phyloP scores from a whole-genome alignment of 1,140 invertebrate species.

The Wasmannia auropunctata region DNA sequence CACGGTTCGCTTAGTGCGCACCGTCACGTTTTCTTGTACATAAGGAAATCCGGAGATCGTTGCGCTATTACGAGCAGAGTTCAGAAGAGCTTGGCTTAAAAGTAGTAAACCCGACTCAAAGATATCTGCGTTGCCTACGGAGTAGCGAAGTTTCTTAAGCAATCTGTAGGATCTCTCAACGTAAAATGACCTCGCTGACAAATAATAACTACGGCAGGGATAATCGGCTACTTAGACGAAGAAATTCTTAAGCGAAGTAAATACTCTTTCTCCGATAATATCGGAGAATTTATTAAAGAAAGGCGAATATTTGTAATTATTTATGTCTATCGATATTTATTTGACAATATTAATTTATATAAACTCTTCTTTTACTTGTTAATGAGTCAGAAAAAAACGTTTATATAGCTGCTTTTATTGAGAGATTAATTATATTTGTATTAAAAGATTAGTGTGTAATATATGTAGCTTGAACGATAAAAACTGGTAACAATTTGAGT shows the following conservation, averaged over 20 bases:
- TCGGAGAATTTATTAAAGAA: not conserved
- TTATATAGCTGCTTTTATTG: too few relatives aligned
- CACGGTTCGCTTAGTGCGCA: not conserved
- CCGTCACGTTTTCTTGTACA: not conserved
- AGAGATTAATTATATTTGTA: too few relatives aligned
- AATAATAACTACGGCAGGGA: not conserved
- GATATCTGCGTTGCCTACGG: not conserved
- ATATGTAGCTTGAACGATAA: too few relatives aligned
- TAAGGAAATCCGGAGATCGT: slow-evolving; percentile 35
- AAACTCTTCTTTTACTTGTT: not conserved
- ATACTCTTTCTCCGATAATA: not conserved
- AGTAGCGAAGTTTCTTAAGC: not conserved
- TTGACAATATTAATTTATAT: not conserved
- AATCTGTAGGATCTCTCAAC: not conserved
- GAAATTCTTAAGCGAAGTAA: not conserved
- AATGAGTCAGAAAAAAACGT: too few relatives aligned
- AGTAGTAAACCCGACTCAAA: slow-evolving; percentile 1
- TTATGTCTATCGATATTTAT: not conserved
- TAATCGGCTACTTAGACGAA: not conserved
- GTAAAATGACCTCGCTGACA: slow-evolving; percentile 10
- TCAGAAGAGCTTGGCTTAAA: slow-evolving; percentile 33
- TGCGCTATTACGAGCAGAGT: slow-evolving; percentile 31
- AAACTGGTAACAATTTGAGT: not conserved
- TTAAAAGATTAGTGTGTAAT: too few relatives aligned
- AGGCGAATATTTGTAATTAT: not conserved